A percentile compares a stretch with the other conserved stretches of the same genome.
Conservation (phyloP, 2,113 vertebrate species). For the Trichechus manatus region DNA sequence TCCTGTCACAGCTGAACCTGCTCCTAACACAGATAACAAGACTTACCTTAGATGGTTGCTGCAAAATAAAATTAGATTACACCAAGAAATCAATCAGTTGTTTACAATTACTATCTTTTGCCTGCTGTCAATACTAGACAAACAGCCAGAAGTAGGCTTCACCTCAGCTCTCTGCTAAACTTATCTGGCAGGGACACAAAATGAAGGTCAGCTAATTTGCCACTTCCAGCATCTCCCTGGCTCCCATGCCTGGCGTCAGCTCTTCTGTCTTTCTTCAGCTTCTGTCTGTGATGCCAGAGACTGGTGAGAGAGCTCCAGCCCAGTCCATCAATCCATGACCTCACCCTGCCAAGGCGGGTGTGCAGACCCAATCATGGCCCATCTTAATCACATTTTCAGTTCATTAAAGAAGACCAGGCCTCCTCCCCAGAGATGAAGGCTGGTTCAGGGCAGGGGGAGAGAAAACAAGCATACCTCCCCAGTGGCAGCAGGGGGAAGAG, state of each 20-base stretch:
- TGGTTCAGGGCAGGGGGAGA: background rate
- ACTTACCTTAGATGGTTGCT: background rate
- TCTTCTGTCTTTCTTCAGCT: slow-evolving; percentile 63
- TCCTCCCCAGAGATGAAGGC: slow-evolving; percentile 61
- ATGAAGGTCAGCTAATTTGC: slow-evolving; percentile 44
- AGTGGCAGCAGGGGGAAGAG: background rate
- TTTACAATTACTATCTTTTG: background rate
- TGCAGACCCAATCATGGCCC: slow-evolving; percentile 66
- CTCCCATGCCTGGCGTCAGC: slow-evolving; percentile 50
- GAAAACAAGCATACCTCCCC: slow-evolving; percentile 26
- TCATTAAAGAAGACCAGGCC: slow-evolving; percentile 78
- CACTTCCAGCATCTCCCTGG: slow-evolving; percentile 70
- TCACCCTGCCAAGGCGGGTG: slow-evolving; percentile 46
- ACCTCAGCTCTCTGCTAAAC: slow-evolving; percentile 42
- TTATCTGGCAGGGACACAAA: slow-evolving; percentile 54
- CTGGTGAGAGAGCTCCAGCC: background rate
- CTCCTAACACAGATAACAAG: background rate
- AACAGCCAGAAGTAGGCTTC: background rate
- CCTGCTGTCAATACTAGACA: background rate
- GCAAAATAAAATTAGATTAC: slow-evolving; percentile 23
- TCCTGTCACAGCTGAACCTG: background rate
- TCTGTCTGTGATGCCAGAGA: slow-evolving; percentile 34
- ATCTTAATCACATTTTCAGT: slow-evolving; percentile 75
- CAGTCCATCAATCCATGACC: slow-evolving; percentile 56
- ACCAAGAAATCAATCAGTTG: background rate